Conservation (phyloP, 2,113 vertebrate species). For the Heliornis fulica region DNA sequence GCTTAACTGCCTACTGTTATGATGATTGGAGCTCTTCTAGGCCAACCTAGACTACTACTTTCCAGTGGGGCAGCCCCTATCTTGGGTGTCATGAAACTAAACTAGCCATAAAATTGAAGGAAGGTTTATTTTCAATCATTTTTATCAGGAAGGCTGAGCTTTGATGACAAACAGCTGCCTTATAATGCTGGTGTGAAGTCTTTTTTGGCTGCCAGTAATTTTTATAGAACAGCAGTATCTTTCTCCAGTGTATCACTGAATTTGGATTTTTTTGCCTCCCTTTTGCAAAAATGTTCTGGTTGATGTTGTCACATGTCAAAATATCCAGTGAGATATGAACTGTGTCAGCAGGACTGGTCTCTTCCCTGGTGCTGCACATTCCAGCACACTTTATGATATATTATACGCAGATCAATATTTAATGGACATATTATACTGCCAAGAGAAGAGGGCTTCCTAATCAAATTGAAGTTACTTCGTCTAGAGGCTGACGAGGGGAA, state of each 20-base stretch:
- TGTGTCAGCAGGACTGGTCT: neutral
- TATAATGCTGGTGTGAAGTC: neutral
- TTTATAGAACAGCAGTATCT: neutral
- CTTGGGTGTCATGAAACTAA: neutral
- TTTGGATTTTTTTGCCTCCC: neutral
- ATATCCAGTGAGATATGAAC: conserved; percentile 35
- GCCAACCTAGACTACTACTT: neutral
- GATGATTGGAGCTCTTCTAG: neutral
- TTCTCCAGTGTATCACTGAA: neutral
- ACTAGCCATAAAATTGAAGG: neutral
- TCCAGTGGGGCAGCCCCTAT: accelerated
- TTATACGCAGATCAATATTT: conserved; percentile 41
- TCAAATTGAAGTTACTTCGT: conserved; percentile 5
- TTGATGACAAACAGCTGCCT: neutral
- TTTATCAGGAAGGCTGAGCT: neutral
- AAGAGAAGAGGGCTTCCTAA: neutral
- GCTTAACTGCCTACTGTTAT: neutral
- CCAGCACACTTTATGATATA: neutral
- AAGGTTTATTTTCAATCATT: neutral
- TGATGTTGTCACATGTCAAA: conserved; percentile 36
- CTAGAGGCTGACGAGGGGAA: neutral
- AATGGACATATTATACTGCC: conserved; percentile 4
- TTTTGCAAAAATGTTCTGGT: neutral
- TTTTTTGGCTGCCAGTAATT: neutral
- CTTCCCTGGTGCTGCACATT: neutral